Conservation (phyloP, 1,140 invertebrate genomes). For the Dermatophagoides farinae region DNA sequence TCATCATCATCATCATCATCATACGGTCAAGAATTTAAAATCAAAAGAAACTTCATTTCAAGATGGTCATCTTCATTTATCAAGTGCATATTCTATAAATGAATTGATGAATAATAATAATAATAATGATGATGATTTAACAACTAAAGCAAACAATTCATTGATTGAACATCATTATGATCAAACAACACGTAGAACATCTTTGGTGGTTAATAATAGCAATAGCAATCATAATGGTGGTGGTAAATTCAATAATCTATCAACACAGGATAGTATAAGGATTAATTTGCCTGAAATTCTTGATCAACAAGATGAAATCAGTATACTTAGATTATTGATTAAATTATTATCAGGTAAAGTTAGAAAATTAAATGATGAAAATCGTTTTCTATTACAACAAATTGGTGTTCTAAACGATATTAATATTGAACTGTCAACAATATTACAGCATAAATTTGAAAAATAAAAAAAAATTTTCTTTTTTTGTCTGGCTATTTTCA, state of each 20-base stretch:
- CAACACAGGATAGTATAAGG: not conserved
- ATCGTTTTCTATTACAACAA: not conserved
- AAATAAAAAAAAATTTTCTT: too few relatives aligned
- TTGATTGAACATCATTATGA: not conserved
- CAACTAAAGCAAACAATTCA: too few relatives aligned
- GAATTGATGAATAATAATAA: too few relatives aligned
- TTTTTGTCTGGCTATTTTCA: too few relatives aligned
- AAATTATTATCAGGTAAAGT: not conserved
- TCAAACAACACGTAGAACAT: not conserved
- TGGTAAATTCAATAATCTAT: not conserved
- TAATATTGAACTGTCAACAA: not conserved
- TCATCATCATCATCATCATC: too few relatives aligned
- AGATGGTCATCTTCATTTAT: too few relatives aligned
- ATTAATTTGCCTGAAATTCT: constrained; percentile 6
- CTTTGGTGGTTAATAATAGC: not conserved
- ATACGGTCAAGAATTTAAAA: too few relatives aligned
- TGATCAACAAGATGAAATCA: not conserved
- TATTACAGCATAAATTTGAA: not conserved
- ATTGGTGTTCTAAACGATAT: not conserved
- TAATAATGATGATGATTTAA: too few relatives aligned
- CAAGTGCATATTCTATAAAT: too few relatives aligned
- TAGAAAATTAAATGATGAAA: not conserved
- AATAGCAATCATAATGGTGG: not conserved
- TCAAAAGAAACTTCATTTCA: too few relatives aligned
- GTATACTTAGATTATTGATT: not conserved